Percentiles rank a stretch among this genome's conserved stretches.
Conservation (phyloP, 2,888 invertebrate genomes). For the Sarcophaga subvicina region DNA sequence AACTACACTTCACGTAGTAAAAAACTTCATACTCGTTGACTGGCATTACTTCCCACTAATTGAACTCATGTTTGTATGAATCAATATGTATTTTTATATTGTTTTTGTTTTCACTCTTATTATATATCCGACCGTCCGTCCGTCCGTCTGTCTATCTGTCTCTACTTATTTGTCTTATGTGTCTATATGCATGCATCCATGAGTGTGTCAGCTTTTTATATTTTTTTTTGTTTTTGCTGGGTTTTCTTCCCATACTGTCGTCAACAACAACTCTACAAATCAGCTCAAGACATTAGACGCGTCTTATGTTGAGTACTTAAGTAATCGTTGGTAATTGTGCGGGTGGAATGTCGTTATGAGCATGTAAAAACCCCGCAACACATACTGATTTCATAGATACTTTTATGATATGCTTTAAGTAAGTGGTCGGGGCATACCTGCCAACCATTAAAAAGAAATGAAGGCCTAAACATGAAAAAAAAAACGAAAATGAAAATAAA, state of each 20-base stretch:
- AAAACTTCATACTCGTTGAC: neutral
- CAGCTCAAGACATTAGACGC: slow-evolving; percentile 53
- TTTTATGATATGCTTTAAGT: neutral
- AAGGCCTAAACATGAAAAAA: neutral
- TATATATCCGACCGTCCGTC: too few species aligned
- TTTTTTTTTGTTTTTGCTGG: slow-evolving; percentile 6
- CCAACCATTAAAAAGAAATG: neutral
- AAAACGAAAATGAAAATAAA: neutral
- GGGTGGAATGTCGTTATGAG: slow-evolving; percentile 43
- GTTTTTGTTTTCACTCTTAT: neutral
- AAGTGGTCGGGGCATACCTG: neutral
- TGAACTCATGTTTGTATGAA: neutral
- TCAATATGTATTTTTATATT: neutral
- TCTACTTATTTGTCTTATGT: neutral
- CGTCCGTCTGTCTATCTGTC: neutral
- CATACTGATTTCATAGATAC: neutral
- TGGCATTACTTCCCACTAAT: slow-evolving; percentile 24
- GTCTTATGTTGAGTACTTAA: slow-evolving; percentile 54
- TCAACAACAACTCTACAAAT: slow-evolving; percentile 34
- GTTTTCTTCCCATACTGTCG: slow-evolving; percentile 22
- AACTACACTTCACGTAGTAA: too few species aligned
- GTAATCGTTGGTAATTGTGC: slow-evolving; percentile 61
- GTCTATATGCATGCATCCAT: neutral
- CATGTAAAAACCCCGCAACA: slow-evolving; percentile 24
- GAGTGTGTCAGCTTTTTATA: neutral